Percentiles rank a stretch among this genome's conserved stretches.
Evolutionary conservation across 2,888 invertebrate genomes (phyloP).

Genomic region (Amphipyra tragopoginis): DNA sequence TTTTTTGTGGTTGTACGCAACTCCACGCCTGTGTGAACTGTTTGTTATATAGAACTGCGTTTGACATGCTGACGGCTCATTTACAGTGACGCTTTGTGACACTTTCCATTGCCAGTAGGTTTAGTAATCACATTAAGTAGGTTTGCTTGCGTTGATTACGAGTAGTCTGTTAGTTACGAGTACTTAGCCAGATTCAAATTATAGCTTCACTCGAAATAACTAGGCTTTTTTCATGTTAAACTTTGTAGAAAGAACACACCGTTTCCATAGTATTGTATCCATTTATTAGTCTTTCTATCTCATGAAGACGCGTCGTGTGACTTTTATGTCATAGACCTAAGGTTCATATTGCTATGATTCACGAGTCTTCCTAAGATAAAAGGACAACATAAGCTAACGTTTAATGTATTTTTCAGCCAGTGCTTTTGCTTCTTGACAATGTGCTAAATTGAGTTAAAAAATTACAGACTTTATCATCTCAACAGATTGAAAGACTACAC

Average conservation of each 20-base stretch:
- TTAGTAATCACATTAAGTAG: conserved; percentile 35
- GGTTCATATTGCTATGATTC: too few relatives aligned
- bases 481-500: background rate
- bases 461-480: background rate
- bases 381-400: background rate
- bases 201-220: background rate
- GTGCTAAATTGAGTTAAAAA: conserved; percentile 14
- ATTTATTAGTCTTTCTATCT: too few relatives aligned
- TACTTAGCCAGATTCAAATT: background rate
- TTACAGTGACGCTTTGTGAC: conserved; percentile 3
- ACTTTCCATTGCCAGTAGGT: conserved; percentile 23
- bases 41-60: conserved; percentile 29
- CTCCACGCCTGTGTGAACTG: too few relatives aligned
- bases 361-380: too few relatives aligned
- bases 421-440: conserved; percentile 5
- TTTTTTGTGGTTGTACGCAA: too few relatives aligned
- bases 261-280: background rate
- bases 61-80: conserved; percentile 17
- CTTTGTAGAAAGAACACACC: background rate
- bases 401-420: conserved; percentile 40
- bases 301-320: too few relatives aligned
- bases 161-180: background rate
- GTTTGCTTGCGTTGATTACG: conserved; percentile 22
- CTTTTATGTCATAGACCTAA: too few relatives aligned
- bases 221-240: background rate